A percentile compares a stretch with the other conserved stretches of the same genome.
phyloP scores from a whole-genome alignment of 2,113 vertebrate genomes.

The Brachyistius frenatus region DNA sequence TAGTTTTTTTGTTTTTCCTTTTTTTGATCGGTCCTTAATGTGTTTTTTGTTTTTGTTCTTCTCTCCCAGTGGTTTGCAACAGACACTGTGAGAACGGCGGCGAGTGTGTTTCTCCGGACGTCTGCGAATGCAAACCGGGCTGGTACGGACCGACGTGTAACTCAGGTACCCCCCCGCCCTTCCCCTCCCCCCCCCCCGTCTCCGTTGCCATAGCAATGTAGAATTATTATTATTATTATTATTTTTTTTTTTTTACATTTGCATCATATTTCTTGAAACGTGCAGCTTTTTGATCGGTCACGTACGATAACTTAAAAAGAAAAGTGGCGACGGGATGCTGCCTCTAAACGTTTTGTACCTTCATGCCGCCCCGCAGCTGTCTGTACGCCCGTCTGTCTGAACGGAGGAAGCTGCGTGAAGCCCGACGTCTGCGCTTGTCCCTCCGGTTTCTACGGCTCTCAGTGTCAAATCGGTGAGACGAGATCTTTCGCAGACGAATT shows the following conservation, averaged over 20 bases:
- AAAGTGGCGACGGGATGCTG: too few species aligned
- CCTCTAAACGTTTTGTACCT: not conserved
- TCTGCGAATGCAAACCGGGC: constrained; percentile 88
- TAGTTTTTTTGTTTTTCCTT: not conserved
- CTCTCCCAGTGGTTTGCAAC: constrained; percentile 91
- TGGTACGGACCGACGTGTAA: constrained; percentile 91
- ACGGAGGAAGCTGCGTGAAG: constrained; percentile 90
- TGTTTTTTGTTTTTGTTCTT: not conserved
- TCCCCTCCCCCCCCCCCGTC: too few species aligned
- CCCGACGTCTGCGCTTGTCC: constrained; percentile 90
- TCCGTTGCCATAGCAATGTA: too few species aligned
- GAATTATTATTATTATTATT: too few species aligned
- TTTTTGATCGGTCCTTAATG: not conserved
- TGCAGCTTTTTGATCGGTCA: too few species aligned
- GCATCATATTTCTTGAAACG: too few species aligned
- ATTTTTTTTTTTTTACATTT: too few species aligned
- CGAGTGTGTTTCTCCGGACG: constrained; percentile 88
- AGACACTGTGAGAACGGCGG: constrained; percentile 95
- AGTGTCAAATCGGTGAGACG: constrained; percentile 90
- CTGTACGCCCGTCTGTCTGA: constrained; percentile 91
- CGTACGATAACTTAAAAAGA: too few species aligned
- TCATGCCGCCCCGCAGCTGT: constrained; percentile 76
- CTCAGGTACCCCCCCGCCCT: constrained; percentile 83
- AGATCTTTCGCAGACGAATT: too few species aligned
- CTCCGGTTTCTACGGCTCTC: constrained; percentile 90